These are phyloP conservation scores for Magallana angulata DNA, from an alignment of 1,140 invertebrate species.

Conservation along the genomic window DNA sequence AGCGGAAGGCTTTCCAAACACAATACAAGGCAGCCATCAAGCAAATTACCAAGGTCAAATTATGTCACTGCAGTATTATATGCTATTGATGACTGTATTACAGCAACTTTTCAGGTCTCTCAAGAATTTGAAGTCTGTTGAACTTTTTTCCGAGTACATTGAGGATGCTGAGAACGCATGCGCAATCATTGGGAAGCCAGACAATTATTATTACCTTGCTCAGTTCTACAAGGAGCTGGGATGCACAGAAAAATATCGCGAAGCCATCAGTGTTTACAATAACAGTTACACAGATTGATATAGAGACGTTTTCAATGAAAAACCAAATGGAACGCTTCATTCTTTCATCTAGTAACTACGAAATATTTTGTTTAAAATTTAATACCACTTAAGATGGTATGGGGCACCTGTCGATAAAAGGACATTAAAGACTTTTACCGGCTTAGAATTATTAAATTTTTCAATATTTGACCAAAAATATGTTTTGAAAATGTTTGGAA, in stretches of 20 bases:
- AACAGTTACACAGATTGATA: background rate
- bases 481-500: too few species aligned
- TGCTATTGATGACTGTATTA: background rate
- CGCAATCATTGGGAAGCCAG: background rate
- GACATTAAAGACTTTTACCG: too few species aligned
- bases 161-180: conserved; percentile 13
- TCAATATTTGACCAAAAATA: too few species aligned
- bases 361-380: too few species aligned
- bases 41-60: conserved; percentile 13
- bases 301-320: background rate
- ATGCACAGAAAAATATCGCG: background rate
- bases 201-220: conserved; percentile 18
- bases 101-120: background rate
- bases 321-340: background rate
- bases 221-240: background rate
- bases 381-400: too few species aligned
- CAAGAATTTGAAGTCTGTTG: background rate
- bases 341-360: too few species aligned
- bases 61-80: background rate
- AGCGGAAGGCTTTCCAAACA: background rate
- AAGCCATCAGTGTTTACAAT: conserved; percentile 7
- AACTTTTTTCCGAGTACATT: conserved; percentile 23
- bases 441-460: too few species aligned
- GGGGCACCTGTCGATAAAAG: too few species aligned
- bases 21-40: background rate